Evolutionary conservation across 2,797 vertebrate species (phyloP), one percentile per base, ranked within the genome.

Genomic region (Ispidina picta): DNA sequence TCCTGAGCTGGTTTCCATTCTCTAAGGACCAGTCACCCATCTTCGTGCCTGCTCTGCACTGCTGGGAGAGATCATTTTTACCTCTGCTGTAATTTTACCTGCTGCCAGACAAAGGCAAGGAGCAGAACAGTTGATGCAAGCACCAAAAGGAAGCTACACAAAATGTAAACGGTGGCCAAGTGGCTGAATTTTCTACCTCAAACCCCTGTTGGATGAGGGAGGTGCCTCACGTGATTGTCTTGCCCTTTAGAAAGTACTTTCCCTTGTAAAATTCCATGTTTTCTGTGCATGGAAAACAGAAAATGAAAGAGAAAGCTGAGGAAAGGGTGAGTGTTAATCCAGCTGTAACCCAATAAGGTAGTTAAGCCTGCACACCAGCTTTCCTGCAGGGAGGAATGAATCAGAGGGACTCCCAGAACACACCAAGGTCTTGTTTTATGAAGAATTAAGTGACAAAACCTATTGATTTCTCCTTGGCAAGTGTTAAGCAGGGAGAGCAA

Each of bases 381-480:
- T 76, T 86, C 44, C 73, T 89, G 77, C 68, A 37, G 26, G 64
- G 71, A 43, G 49, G 74, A 29, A n/a, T 31, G 60, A 80, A 78
- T 51, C 33, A n/a, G 8, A 76, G 43, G 39, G 73, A 83, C 60
- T 88, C 65, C 48, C 65, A 58, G 52, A 86, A 48, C 65, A n/a
- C 46, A 64, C 54, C 0, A 1, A 70, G 51, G 49, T 63, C 41
- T 84, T 68, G 46, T 35, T 88, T 73, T 68, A 22, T 31, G 12
- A 33, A 72, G 71, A 92, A 80, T 79, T 84, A 52, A 56, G 68
- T 55, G 76, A 64, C 41, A 88, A 86, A 91, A 29, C 48, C 77
- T 86, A 80, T 84, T 86, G 81, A 86, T 90, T 90, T 92, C 20
- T 55, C 29, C 41, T 93, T 92, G 74, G 87, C 55, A 76, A 39